phyloP scores from a whole-genome alignment of 2,888 invertebrate species.

The Drosophila diplacantha region DNA sequence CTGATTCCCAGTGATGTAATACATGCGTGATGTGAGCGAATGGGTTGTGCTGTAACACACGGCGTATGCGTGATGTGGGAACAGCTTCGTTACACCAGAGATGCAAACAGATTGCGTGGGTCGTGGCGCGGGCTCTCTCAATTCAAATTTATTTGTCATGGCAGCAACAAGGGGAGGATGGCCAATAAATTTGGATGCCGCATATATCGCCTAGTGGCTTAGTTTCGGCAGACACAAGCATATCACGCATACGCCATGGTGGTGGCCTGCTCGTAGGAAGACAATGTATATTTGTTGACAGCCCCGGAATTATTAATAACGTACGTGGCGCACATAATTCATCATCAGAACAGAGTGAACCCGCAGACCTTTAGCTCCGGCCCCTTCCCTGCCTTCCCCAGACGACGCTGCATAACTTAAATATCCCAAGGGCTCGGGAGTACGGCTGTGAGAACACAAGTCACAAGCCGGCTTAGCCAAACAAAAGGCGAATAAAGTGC shows the following conservation, averaged over 20 bases:
- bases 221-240: conserved; percentile 44
- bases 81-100: conserved; percentile 12
- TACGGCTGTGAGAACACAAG: conserved; percentile 58
- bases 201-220: conserved; percentile 19
- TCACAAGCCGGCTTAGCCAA: conserved; percentile 66
- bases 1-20: conserved; percentile 26
- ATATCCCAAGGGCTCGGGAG: conserved; percentile 44
- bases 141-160: conserved; percentile 40
- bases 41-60: conserved; percentile 20
- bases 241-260: conserved; percentile 69
- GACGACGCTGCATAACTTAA: conserved; percentile 40
- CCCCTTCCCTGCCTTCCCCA: neutral
- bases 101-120: conserved; percentile 29
- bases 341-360: conserved; percentile 52
- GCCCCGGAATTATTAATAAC: conserved; percentile 75
- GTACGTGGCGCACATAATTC: conserved; percentile 72
- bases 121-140: neutral
- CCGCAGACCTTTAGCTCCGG: conserved; percentile 34
- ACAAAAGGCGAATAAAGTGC: conserved; percentile 52
- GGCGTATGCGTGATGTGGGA: conserved; percentile 20
- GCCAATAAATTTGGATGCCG: conserved; percentile 62
- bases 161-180: conserved; percentile 30
- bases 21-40: conserved; percentile 26
- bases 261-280: conserved; percentile 31
- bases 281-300: conserved; percentile 73